A percentile compares a stretch with the other conserved stretches of the same genome.
Conservation (phyloP, 2,113 vertebrate species). For the Stigmatopora nigra region DNA sequence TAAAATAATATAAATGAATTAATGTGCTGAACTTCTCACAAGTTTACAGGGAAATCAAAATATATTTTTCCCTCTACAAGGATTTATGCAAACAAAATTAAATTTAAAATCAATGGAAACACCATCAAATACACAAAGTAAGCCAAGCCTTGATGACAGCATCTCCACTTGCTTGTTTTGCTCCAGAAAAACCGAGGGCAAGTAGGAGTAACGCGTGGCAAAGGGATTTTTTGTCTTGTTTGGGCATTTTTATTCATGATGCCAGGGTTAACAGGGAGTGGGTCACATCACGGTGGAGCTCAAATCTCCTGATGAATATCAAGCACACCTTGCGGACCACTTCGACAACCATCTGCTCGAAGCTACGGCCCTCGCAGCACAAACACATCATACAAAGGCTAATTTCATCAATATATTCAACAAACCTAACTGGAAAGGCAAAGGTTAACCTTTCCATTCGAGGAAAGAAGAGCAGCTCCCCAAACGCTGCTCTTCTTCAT, state of each 20-base stretch:
- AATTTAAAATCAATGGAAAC: background rate
- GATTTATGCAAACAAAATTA: background rate
- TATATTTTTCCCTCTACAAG: too few relatives aligned
- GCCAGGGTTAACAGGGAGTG: conserved; percentile 47
- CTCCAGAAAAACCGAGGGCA: background rate
- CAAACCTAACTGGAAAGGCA: conserved; percentile 32
- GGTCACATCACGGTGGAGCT: conserved; percentile 50
- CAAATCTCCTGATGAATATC: conserved; percentile 67
- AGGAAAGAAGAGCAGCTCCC: conserved; percentile 42
- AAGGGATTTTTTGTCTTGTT: conserved; percentile 41
- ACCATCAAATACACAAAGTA: conserved; percentile 1
- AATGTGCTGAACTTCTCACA: too few relatives aligned
- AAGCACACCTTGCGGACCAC: conserved; percentile 49
- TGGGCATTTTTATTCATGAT: conserved; percentile 56
- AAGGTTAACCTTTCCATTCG: conserved; percentile 52
- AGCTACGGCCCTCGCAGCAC: conserved; percentile 38
- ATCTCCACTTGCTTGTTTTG: conserved; percentile 7
- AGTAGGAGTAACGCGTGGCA: conserved; percentile 11
- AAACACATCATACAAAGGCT: conserved; percentile 59
- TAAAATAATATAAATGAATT: too few relatives aligned
- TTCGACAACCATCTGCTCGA: conserved; percentile 67
- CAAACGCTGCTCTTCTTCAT: conserved; percentile 17
- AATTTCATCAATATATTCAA: conserved; percentile 80
- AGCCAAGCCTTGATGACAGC: background rate
- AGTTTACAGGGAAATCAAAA: too few relatives aligned